Conservation (phyloP, 2,888 invertebrate genomes). For the Dascillus cervinus region DNA sequence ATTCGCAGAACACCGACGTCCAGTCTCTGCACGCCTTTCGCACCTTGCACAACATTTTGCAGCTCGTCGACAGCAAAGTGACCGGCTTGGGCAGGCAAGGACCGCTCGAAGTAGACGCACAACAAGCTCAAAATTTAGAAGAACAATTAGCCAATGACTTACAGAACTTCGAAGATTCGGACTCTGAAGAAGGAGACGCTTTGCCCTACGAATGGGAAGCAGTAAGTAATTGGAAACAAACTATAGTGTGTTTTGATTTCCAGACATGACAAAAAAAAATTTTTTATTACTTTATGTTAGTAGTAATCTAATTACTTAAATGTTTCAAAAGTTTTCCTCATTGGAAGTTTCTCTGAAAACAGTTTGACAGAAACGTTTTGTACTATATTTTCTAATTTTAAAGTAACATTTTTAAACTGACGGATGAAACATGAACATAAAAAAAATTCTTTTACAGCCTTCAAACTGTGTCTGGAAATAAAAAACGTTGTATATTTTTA, state of each 20-base stretch:
- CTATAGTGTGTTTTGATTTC: too few relatives aligned
- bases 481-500: too few relatives aligned
- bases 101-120: constrained; percentile 52
- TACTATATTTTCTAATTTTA: too few relatives aligned
- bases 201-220: constrained; percentile 77
- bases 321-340: too few relatives aligned
- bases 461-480: too few relatives aligned
- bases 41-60: constrained; percentile 65
- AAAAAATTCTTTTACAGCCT: constrained; percentile 10
- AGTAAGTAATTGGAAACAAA: constrained; percentile 43
- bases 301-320: too few relatives aligned
- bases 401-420: constrained; percentile 1
- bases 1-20: constrained; percentile 64
- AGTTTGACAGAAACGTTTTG: too few relatives aligned
- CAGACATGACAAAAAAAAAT: too few relatives aligned
- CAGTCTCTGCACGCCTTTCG: constrained; percentile 56
- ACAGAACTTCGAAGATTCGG: constrained; percentile 53
- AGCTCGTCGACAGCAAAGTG: constrained; percentile 57
- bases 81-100: constrained; percentile 66
- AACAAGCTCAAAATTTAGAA: constrained; percentile 53
- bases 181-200: constrained; percentile 65
- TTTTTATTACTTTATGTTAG: too few relatives aligned
- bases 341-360: too few relatives aligned
- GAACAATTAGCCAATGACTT: constrained; percentile 55
- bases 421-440: too few relatives aligned